These are phyloP conservation scores for Fringilla coelebs DNA, from an alignment of 2,797 vertebrate species.

Conservation along the genomic window DNA sequence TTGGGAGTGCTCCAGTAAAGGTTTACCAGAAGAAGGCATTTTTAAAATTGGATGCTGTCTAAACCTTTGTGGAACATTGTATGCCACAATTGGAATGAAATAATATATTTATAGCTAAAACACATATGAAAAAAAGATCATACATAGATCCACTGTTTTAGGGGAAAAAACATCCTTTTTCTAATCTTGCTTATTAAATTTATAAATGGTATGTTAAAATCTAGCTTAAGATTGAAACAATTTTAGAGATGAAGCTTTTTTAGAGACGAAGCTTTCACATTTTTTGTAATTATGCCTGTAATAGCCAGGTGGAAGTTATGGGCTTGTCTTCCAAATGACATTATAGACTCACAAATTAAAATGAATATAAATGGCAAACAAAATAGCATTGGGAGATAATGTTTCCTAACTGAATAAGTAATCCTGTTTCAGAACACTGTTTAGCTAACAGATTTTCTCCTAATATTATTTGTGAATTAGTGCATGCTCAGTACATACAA, in stretches of 20 bases:
- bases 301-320: conserved; percentile 2
- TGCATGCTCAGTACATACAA: background rate
- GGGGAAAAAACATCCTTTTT: background rate
- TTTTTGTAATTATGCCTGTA: background rate
- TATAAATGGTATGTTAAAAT: background rate
- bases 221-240: background rate
- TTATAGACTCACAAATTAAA: conserved; percentile 28
- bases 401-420: conserved; percentile 44
- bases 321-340: conserved; percentile 18
- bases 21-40: background rate
- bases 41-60: background rate
- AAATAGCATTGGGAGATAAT: conserved; percentile 38
- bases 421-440: background rate
- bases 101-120: background rate
- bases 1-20: background rate
- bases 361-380: conserved; percentile 59
- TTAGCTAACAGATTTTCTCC: background rate
- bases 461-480: background rate
- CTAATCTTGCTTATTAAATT: background rate
- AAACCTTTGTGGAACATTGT: background rate
- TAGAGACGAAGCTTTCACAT: background rate
- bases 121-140: background rate
- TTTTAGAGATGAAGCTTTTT: conserved; percentile 6
- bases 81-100: background rate
- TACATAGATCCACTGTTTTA: background rate